phyloP scores from a whole-genome alignment of 2,888 invertebrate genomes.

The Drosophila fulvimacula region DNA sequence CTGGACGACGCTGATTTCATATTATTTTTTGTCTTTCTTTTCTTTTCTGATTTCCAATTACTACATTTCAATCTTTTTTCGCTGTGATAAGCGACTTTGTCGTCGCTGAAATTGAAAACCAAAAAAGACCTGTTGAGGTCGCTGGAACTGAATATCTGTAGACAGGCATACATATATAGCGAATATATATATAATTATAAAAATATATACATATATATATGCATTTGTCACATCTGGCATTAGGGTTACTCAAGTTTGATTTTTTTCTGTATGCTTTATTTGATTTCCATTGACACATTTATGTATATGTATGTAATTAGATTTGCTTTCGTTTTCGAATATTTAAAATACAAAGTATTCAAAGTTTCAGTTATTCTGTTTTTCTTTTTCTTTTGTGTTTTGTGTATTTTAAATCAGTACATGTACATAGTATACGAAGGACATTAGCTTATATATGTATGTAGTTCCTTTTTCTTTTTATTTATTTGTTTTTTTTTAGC shows the following conservation, averaged over 20 bases:
- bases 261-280: slow-evolving; percentile 69
- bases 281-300: slow-evolving; percentile 81
- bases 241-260: slow-evolving; percentile 26
- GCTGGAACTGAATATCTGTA: slow-evolving; percentile 17
- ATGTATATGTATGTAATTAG: slow-evolving; percentile 65
- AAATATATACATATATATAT: neutral
- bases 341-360: slow-evolving; percentile 77
- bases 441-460: slow-evolving; percentile 73
- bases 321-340: slow-evolving; percentile 39
- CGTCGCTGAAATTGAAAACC: slow-evolving; percentile 45
- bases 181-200: neutral
- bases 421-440: slow-evolving; percentile 79
- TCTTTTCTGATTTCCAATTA: slow-evolving; percentile 37
- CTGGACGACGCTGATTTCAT: slow-evolving; percentile 35
- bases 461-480: slow-evolving; percentile 58
- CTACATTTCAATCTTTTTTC: slow-evolving; percentile 19
- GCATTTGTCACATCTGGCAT: slow-evolving; percentile 7
- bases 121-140: slow-evolving; percentile 48
- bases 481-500: slow-evolving; percentile 49
- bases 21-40: slow-evolving; percentile 29
- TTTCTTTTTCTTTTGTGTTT: slow-evolving; percentile 23
- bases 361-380: slow-evolving; percentile 52
- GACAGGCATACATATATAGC: slow-evolving; percentile 1
- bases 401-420: slow-evolving; percentile 68
- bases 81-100: slow-evolving; percentile 71